Conservation (phyloP, 2,113 vertebrate genomes). For the Equus quagga region DNA sequence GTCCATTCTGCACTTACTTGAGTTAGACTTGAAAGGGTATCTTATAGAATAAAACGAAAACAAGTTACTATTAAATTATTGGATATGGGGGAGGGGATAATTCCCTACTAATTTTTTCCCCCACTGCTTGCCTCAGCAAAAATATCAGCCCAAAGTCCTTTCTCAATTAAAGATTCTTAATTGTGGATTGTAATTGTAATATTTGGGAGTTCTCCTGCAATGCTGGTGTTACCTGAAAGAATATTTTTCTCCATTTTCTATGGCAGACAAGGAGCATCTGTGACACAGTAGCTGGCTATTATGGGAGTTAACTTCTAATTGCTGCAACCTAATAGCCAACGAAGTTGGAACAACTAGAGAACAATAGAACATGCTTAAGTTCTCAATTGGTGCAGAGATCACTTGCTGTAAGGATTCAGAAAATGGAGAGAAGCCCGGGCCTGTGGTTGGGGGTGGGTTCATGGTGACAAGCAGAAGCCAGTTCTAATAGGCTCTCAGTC, state of each 20-base stretch:
- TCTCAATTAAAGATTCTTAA: neutral
- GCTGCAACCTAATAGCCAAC: neutral
- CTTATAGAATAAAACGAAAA: neutral
- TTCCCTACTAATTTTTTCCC: neutral
- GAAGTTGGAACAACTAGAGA: neutral
- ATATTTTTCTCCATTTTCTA: neutral
- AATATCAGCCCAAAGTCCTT: neutral
- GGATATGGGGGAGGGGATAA: neutral
- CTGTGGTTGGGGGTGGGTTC: neutral
- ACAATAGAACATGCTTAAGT: neutral
- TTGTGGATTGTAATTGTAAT: neutral
- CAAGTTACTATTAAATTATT: neutral
- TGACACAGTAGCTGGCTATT: neutral
- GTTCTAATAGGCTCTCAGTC: neutral
- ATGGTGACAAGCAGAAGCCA: neutral
- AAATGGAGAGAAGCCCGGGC: neutral
- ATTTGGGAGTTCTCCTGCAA: neutral
- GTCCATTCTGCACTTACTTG: too few relatives aligned
- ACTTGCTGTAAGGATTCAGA: neutral
- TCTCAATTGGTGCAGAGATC: neutral
- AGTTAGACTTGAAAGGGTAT: neutral
- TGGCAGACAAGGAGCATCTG: neutral
- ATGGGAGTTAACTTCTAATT: neutral
- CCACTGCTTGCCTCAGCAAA: neutral
- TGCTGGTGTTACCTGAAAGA: neutral